A percentile compares a stretch with the other conserved stretches of the same genome.
Evolutionary conservation across 2,113 vertebrate species (phyloP).

Genomic region (Hypocryptadius cinnamomeus): DNA sequence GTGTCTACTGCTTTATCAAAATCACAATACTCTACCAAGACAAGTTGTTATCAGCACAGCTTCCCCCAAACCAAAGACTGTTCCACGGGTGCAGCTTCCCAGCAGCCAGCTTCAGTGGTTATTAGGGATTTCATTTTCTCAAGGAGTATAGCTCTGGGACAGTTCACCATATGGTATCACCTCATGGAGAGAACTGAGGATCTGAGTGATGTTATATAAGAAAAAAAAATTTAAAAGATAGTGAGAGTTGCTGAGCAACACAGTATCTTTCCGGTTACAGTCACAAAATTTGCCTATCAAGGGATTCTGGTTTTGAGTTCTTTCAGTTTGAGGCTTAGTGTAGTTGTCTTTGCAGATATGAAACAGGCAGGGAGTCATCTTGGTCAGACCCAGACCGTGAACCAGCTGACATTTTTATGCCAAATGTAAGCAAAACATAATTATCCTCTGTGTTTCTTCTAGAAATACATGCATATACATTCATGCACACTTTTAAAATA

Average conservation of each 20-base stretch:
- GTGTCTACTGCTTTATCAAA: not conserved
- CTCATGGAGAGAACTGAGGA: not conserved
- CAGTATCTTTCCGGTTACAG: not conserved
- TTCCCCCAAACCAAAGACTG: not conserved
- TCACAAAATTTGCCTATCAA: constrained; percentile 7
- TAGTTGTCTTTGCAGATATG: not conserved
- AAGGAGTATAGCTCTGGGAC: not conserved
- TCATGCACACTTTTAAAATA: not conserved
- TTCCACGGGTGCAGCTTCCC: not conserved
- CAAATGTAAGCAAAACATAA: not conserved
- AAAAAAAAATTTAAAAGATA: not conserved
- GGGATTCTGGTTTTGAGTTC: not conserved
- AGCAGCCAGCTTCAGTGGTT: not conserved
- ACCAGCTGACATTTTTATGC: not conserved
- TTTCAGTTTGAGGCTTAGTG: not conserved
- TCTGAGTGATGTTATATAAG: not conserved
- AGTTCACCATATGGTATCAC: not conserved
- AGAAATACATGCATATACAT: not conserved
- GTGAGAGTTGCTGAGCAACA: constrained; percentile 39
- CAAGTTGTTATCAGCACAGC: not conserved
- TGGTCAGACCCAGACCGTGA: not conserved
- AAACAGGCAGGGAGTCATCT: not conserved
- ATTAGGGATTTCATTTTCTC: not conserved
- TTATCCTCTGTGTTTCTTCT: not conserved
- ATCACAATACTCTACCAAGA: not conserved